Base-by-base conservation (phyloP, 2,113 vertebrate genomes). In the Alligator mississippiensis region DNA sequence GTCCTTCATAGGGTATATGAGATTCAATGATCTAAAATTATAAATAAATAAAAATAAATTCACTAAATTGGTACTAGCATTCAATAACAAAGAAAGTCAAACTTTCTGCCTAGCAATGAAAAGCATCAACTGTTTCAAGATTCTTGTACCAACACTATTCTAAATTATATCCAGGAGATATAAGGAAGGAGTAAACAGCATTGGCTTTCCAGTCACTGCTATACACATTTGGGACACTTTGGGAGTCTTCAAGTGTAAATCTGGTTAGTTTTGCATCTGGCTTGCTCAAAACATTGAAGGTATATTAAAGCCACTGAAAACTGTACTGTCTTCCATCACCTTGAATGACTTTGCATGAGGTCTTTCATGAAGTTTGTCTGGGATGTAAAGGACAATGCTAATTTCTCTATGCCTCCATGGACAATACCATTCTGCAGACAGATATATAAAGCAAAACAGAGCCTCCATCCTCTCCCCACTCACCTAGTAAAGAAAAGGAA, bases 41-140 rank as follows among this genome's bases (percentile, higher is more conserved):
- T 34, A 34, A 70, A 94, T 61, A 82, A 94, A 80, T 84, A 80
- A 92, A 75, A 92, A 93, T 60, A 63, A 38, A 91, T 25, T 59
- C 88, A 64, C 74, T 84, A 91, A 88, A 95, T 77, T 61, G 25
- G 83, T 77, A 38, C 76, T 54, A 86, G 55, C 62, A n/a, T 81
- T 78, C 81, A 47, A 28, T 62, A 82, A 76, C 85, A 72, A 78
- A 78, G 74, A 94, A 89, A 90, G 80, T 77, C 64, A 90, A 85
- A 91, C 85, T 21, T 85, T 95, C 70, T 87, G n/a, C 47, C 75
- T 5, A 82, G 81, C n/a, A 90, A 25, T 90, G 82, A 61, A 86
- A 11, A 58, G 5, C 76, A 89, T 64, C 72, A 74, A 24, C 66
- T 68, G 86, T 57, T 90, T 87, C 87, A 76, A 72, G 34, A 55